Evolutionary conservation across 2,888 invertebrate species (phyloP).

Genomic region (Brassicogethes aeneus): DNA sequence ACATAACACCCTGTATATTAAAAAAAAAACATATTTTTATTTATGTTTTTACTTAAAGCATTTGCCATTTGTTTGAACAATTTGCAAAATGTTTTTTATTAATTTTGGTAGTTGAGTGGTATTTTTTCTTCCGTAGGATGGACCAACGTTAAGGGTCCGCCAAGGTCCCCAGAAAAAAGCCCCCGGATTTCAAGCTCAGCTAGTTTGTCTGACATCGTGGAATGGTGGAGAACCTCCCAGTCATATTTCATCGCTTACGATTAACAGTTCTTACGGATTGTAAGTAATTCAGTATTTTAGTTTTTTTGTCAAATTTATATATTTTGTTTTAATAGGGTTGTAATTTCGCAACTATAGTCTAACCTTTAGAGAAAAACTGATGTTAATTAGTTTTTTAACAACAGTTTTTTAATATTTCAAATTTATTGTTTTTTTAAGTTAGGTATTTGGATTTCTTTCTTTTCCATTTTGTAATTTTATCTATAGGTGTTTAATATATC

Average conservation of each 20-base stretch:
- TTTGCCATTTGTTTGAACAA: no score
- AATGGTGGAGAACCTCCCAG: constrained; percentile 70
- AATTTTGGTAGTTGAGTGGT: background rate
- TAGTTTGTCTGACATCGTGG: constrained; percentile 87
- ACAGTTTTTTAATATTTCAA: no score
- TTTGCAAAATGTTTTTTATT: no score
- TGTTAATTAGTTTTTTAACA: no score
- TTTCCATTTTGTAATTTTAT: no score
- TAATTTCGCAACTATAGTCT: background rate
- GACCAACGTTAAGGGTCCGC: constrained; percentile 52
- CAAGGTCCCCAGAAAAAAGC: constrained; percentile 74
- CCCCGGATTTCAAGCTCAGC: constrained; percentile 94
- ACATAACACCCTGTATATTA: no score
- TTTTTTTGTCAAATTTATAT: constrained; percentile 2
- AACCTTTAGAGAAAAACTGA: no score
- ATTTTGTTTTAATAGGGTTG: constrained; percentile 3
- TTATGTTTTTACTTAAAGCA: no score
- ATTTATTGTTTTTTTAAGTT: no score
- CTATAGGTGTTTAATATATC: no score
- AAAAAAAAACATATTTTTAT: background rate
- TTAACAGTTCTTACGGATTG: constrained; percentile 97
- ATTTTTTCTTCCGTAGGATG: constrained; percentile 23
- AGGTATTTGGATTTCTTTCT: no score
- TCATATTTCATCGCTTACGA: constrained; percentile 78
- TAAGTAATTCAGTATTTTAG: constrained; percentile 48